A percentile compares a stretch with the other conserved stretches of the same genome.
Evolutionary conservation across 2,888 invertebrate species (phyloP).

Genomic region (Cephus runcator): DNA sequence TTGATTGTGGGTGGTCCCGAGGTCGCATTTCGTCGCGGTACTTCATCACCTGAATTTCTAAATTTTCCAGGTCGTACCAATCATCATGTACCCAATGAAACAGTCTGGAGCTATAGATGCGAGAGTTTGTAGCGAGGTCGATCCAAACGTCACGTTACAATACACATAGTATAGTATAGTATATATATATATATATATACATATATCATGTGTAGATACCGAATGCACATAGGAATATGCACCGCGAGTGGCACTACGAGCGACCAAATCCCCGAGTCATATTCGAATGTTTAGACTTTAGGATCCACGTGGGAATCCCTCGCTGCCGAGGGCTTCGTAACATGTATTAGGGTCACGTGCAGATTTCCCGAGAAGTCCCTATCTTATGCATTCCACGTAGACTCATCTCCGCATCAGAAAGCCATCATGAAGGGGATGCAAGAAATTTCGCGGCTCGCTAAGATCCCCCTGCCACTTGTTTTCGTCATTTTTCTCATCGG

Average conservation of each 20-base stretch:
- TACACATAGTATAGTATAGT: not conserved
- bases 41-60: not conserved
- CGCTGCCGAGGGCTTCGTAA: constrained; percentile 12
- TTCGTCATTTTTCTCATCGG: not conserved
- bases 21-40: not conserved
- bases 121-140: not conserved
- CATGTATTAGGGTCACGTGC: constrained; percentile 59
- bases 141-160: not conserved
- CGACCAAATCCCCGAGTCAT: constrained; percentile 3
- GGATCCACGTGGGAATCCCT: constrained; percentile 45
- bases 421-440: constrained; percentile 56
- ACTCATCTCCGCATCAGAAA: constrained; percentile 59
- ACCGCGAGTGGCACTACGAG: not conserved
- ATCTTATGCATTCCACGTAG: constrained; percentile 59
- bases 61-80: not conserved
- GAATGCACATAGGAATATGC: not conserved
- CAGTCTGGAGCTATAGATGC: not conserved
- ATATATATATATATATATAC: too few species aligned
- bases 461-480: not conserved
- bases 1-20: not conserved
- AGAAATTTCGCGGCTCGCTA: constrained; percentile 31
- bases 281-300: constrained; percentile 44
- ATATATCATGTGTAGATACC: not conserved
- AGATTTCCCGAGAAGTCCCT: constrained; percentile 46
- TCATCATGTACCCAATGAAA: not conserved